Conservation (phyloP, 2,113 vertebrate genomes). For the Neogale vison region DNA sequence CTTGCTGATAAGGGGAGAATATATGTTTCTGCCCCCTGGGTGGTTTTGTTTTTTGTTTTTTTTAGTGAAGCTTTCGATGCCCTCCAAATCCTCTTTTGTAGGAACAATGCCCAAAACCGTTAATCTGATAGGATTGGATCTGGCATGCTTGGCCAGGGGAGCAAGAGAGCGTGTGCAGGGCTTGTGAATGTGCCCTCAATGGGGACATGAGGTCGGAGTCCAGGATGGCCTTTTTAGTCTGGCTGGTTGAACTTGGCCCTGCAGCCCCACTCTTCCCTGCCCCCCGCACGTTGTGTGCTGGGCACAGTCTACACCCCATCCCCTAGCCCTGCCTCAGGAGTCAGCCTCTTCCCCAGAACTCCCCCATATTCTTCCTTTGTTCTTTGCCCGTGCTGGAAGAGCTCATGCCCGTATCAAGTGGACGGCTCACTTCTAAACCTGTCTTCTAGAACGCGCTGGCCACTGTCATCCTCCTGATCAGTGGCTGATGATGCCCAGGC, state of each 20-base stretch:
- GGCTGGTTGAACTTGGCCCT: neutral
- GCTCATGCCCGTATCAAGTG: neutral
- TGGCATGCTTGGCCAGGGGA: neutral
- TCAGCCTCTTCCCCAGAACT: rapidly evolving
- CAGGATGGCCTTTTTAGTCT: neutral
- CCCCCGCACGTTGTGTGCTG: neutral
- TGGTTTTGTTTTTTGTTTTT: neutral
- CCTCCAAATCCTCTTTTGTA: slow-evolving; percentile 1
- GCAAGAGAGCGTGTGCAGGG: neutral
- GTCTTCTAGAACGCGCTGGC: neutral
- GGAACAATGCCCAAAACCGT: neutral
- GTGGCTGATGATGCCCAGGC: neutral
- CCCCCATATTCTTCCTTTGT: neutral
- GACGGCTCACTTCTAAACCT: neutral
- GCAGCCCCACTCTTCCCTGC: neutral
- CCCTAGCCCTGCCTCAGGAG: rapidly evolving
- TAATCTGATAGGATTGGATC: neutral
- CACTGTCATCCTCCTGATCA: neutral
- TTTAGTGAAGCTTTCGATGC: neutral
- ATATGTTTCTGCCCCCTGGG: neutral
- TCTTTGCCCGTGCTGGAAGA: neutral
- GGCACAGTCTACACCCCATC: neutral
- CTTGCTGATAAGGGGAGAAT: neutral
- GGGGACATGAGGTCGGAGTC: neutral
- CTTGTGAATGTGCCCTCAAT: neutral